These are phyloP conservation scores for Egretta garzetta DNA, from an alignment of 2,113 vertebrate species.

Conservation along the genomic window DNA sequence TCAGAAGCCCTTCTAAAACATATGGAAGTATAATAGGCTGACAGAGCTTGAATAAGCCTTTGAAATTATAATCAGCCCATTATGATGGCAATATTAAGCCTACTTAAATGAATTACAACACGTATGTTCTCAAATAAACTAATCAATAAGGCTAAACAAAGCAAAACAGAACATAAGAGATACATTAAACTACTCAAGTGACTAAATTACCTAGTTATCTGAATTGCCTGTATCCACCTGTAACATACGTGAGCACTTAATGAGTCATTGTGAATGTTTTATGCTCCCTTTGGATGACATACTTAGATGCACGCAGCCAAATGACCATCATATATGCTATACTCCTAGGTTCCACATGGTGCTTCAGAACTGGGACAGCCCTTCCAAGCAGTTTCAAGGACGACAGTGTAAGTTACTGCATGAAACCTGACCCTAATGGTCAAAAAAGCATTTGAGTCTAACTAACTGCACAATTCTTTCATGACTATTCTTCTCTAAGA, in stretches of 20 bases:
- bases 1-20: background rate
- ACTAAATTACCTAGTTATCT: background rate
- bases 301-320: background rate
- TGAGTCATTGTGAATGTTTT: background rate
- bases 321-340: background rate
- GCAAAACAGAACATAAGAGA: background rate
- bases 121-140: background rate
- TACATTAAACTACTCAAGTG: background rate
- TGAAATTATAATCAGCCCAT: background rate
- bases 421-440: background rate
- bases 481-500: background rate
- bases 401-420: background rate
- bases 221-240: background rate
- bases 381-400: background rate
- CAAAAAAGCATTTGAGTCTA: background rate
- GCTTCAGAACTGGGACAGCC: background rate
- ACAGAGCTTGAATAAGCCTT: background rate
- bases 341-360: background rate
- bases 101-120: background rate
- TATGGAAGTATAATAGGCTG: background rate
- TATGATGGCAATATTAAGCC: background rate
- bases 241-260: background rate
- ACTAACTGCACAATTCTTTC: background rate
- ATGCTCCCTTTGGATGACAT: background rate
- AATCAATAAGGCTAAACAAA: background rate